Percentiles rank a stretch among this genome's conserved stretches.
Evolutionary conservation across 2,888 invertebrate species (phyloP).

Genomic region (Toxonevra muliebris): DNA sequence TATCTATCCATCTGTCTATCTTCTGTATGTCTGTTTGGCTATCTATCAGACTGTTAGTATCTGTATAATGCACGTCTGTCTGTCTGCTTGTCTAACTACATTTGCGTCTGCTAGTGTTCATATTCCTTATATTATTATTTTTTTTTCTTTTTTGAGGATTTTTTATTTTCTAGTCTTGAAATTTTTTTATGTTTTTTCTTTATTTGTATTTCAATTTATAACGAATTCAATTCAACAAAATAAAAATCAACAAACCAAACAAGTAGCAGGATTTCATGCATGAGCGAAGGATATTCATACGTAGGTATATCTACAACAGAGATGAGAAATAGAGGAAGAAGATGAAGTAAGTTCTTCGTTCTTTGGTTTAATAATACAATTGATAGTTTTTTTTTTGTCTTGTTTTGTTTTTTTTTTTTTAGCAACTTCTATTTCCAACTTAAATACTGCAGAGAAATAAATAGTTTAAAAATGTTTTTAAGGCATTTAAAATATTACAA

Average conservation of each 20-base stretch:
- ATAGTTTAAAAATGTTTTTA: too few relatives aligned
- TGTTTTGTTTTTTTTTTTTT: too few relatives aligned
- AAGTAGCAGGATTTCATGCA: constrained; percentile 2
- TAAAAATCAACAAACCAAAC: constrained; percentile 9
- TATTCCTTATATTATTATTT: background rate
- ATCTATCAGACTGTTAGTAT: background rate
- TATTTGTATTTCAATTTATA: constrained; percentile 23
- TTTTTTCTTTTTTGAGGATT: background rate
- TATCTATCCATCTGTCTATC: background rate
- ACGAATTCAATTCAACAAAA: constrained; percentile 1
- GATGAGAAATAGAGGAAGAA: too few relatives aligned
- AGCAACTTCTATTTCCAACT: too few relatives aligned
- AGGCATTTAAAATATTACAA: too few relatives aligned
- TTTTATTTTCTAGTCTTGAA: background rate
- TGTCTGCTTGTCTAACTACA: constrained; percentile 5
- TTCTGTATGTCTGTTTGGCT: background rate
- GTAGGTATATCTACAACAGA: too few relatives aligned
- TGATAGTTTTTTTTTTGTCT: too few relatives aligned
- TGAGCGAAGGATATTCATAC: background rate
- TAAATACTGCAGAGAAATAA: too few relatives aligned
- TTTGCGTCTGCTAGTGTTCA: background rate
- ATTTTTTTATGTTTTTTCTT: constrained; percentile 11
- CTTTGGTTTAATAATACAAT: too few relatives aligned
- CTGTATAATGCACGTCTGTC: background rate
- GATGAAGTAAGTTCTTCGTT: too few relatives aligned